Conservation (phyloP, 2,888 invertebrate genomes). For the Scaptomyza polygonia region DNA sequence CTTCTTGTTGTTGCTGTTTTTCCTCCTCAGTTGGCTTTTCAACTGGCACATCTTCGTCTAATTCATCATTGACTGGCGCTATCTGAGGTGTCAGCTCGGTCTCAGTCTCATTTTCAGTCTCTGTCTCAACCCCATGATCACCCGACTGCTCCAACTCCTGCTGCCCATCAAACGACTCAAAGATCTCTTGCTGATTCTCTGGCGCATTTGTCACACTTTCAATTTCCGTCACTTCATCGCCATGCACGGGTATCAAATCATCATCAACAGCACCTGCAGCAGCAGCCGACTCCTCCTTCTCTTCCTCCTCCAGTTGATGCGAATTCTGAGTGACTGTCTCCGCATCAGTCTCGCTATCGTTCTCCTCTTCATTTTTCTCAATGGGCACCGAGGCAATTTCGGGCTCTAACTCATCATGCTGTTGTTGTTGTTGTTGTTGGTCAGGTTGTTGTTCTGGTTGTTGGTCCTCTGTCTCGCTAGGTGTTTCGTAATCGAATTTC, state of each 20-base stretch:
- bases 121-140: conserved; percentile 55
- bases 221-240: conserved; percentile 52
- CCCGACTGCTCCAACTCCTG: conserved; percentile 61
- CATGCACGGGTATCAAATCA: conserved; percentile 71
- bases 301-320: conserved; percentile 42
- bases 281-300: conserved; percentile 32
- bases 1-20: conserved; percentile 1
- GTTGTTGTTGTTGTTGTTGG: conserved; percentile 22
- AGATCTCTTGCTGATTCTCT: conserved; percentile 18
- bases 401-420: conserved; percentile 50
- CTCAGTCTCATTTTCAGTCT: conserved; percentile 6
- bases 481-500: conserved; percentile 81
- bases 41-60: conserved; percentile 31
- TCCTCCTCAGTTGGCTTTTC: conserved; percentile 23
- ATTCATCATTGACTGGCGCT: conserved; percentile 27
- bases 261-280: conserved; percentile 45
- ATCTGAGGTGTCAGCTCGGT: conserved; percentile 8
- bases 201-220: conserved; percentile 70
- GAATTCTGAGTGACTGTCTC: conserved; percentile 56
- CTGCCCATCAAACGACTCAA: conserved; percentile 19
- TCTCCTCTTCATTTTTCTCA: conserved; percentile 39
- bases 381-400: conserved; percentile 29
- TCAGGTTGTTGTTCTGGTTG: conserved; percentile 23
- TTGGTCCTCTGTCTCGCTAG: conserved; percentile 48
- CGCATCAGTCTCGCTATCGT: conserved; percentile 55